A percentile compares a stretch with the other conserved stretches of the same genome.
These are phyloP conservation scores for Falco columbarius DNA, from an alignment of 2,797 vertebrate genomes.

Conservation along the genomic window DNA sequence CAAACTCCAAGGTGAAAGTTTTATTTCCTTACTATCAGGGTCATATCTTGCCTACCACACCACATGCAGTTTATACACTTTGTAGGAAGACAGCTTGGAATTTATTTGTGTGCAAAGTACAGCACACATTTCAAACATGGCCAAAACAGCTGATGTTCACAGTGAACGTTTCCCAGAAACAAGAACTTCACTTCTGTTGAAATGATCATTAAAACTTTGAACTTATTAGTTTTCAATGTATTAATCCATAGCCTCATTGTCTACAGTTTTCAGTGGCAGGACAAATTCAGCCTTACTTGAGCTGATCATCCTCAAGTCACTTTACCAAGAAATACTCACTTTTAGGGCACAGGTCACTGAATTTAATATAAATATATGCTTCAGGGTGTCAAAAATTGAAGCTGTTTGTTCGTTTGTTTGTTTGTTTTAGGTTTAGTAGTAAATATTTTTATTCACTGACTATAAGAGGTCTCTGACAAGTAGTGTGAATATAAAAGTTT, in stretches of 20 bases:
- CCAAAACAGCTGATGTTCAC: neutral
- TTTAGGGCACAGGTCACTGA: neutral
- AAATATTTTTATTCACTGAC: neutral
- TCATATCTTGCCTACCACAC: neutral
- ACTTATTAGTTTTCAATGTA: neutral
- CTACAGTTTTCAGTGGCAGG: neutral
- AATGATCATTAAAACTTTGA: neutral
- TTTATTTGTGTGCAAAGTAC: neutral
- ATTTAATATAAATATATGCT: neutral
- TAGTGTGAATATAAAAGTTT: neutral
- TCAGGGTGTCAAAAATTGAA: neutral
- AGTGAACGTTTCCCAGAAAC: neutral
- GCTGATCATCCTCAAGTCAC: neutral
- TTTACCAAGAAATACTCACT: neutral
- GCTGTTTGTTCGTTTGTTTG: neutral
- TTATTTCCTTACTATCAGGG: neutral
- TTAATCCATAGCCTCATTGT: neutral
- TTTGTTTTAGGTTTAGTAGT: neutral
- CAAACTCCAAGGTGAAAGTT: conserved; percentile 12
- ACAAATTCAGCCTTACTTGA: neutral
- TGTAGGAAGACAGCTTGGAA: neutral
- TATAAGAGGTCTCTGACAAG: neutral
- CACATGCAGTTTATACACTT: neutral
- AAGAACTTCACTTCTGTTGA: neutral
- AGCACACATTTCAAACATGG: neutral